Conservation (phyloP, 2,888 invertebrate genomes). For the Kuschelorhynchus macadamiae region DNA sequence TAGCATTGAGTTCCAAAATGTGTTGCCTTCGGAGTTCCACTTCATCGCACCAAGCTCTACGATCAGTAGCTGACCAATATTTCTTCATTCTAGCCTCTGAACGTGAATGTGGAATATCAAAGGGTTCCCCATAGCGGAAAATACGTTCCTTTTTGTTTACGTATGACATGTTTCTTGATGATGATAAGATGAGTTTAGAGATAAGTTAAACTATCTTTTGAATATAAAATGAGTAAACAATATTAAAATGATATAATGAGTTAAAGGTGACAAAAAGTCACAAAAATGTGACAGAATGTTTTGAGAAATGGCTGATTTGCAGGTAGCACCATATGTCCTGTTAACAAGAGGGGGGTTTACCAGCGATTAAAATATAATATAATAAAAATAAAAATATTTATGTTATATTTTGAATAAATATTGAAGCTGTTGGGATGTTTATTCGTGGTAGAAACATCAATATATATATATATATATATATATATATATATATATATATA, state of each 20-base stretch:
- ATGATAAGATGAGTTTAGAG: slow-evolving; percentile 1
- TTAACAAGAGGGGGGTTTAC: too few relatives aligned
- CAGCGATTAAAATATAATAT: too few relatives aligned
- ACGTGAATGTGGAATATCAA: slow-evolving; percentile 59
- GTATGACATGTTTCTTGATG: slow-evolving; percentile 55
- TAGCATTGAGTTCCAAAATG: slow-evolving; percentile 67
- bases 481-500: too few relatives aligned
- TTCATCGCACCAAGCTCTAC: slow-evolving; percentile 73
- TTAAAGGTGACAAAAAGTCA: slow-evolving; percentile 6
- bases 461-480: too few relatives aligned
- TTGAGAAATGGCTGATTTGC: too few relatives aligned
- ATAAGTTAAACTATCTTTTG: slow-evolving; percentile 9
- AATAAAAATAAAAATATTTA: too few relatives aligned
- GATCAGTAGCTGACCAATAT: slow-evolving; percentile 73
- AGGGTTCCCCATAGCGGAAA: slow-evolving; percentile 52
- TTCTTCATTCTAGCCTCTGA: slow-evolving; percentile 72
- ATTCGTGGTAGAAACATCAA: too few relatives aligned
- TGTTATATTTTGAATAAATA: too few relatives aligned
- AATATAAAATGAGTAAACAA: slow-evolving; percentile 7
- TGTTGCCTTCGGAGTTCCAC: slow-evolving; percentile 73
- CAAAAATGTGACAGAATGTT: not conserved
- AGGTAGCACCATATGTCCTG: too few relatives aligned
- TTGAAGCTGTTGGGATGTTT: too few relatives aligned
- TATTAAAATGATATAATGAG: not conserved
- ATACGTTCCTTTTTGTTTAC: slow-evolving; percentile 60